Conservation (phyloP, 2,888 invertebrate species). For the Luperina nickerlii region DNA sequence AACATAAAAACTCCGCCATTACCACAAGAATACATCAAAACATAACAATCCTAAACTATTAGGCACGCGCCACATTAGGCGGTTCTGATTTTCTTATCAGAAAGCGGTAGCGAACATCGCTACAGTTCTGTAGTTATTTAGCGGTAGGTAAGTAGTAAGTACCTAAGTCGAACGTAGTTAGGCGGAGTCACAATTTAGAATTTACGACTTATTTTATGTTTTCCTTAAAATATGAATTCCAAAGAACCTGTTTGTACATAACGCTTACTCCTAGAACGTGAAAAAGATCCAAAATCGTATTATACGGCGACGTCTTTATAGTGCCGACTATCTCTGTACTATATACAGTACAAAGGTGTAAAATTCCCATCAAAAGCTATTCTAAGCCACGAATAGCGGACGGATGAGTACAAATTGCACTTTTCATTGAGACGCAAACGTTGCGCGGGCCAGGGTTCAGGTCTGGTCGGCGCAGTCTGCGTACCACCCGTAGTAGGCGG, state of each 20-base stretch:
- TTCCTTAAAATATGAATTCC: slow-evolving; percentile 35
- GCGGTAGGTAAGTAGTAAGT: background rate
- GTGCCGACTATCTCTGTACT: slow-evolving; percentile 40
- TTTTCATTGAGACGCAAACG: slow-evolving; percentile 50
- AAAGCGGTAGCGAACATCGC: background rate
- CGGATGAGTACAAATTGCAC: slow-evolving; percentile 75
- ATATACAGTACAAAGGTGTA: slow-evolving; percentile 59
- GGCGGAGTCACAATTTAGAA: slow-evolving; percentile 57
- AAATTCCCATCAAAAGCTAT: slow-evolving; percentile 74
- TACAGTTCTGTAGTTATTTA: background rate
- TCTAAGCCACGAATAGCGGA: slow-evolving; percentile 71
- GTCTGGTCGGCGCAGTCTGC: slow-evolving; percentile 67
- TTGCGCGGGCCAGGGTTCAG: slow-evolving; percentile 62
- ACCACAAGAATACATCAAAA: background rate
- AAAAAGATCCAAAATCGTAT: slow-evolving; percentile 42
- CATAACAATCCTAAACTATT: background rate
- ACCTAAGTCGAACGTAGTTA: background rate
- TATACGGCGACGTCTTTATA: slow-evolving; percentile 1
- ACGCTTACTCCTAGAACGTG: slow-evolving; percentile 57
- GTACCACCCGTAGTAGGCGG: slow-evolving; percentile 67
- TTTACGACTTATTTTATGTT: slow-evolving; percentile 39
- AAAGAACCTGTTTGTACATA: slow-evolving; percentile 43
- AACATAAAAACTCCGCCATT: slow-evolving; percentile 37
- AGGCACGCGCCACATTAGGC: background rate
- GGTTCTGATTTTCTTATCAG: background rate